Evolutionary conservation across 2,797 vertebrate species (phyloP).

Genomic region (Sparus aurata): DNA sequence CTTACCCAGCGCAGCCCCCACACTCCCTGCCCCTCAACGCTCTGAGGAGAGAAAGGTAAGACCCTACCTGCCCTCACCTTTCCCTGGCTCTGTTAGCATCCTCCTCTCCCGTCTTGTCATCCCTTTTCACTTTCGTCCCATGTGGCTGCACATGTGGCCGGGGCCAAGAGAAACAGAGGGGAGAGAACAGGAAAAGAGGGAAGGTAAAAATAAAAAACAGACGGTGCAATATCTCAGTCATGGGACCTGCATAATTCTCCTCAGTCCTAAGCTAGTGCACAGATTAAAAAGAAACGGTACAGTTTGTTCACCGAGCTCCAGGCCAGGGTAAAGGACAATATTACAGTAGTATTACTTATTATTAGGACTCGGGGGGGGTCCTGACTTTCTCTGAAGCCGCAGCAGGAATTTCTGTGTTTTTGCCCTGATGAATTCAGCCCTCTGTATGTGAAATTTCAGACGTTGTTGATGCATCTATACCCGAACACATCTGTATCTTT

Average conservation of each 20-base stretch:
- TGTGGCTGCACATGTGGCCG: slow-evolving; percentile 58
- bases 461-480: slow-evolving; percentile 33
- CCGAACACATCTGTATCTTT: slow-evolving; percentile 37
- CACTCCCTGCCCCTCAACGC: slow-evolving; percentile 54
- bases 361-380: no score
- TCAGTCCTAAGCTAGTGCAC: slow-evolving; percentile 70
- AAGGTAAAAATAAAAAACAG: slow-evolving; percentile 75
- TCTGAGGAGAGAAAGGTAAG: slow-evolving; percentile 79
- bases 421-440: slow-evolving; percentile 13
- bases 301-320: slow-evolving; percentile 53
- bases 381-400: slow-evolving; percentile 1
- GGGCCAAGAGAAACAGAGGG: slow-evolving; percentile 76
- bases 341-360: slow-evolving; percentile 16
- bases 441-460: slow-evolving; percentile 20
- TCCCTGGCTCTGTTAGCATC: slow-evolving; percentile 53
- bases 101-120: slow-evolving; percentile 55
- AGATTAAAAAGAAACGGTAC: slow-evolving; percentile 74
- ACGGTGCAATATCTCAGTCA: slow-evolving; percentile 82
- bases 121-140: slow-evolving; percentile 74
- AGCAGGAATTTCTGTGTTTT: not conserved
- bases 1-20: slow-evolving; percentile 33
- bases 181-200: slow-evolving; percentile 51
- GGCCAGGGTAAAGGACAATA: slow-evolving; percentile 29
- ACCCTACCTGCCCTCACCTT: slow-evolving; percentile 42
- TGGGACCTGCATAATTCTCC: slow-evolving; percentile 84